Evolutionary conservation across 1,140 invertebrate species (phyloP).

Genomic region (Hylaeus anthracinus): DNA sequence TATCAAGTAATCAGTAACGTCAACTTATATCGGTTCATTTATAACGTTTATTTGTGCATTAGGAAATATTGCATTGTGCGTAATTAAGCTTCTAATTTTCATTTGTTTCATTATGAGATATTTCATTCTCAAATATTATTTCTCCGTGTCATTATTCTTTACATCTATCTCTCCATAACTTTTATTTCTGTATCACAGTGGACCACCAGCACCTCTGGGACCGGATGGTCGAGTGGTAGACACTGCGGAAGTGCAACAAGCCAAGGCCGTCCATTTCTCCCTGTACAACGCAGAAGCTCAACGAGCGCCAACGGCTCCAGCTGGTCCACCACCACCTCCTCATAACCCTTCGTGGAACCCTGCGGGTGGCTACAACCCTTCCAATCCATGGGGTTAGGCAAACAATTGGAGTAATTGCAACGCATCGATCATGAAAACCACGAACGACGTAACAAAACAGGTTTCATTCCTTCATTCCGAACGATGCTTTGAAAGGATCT

Average conservation of each 20-base stretch:
- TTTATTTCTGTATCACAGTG: constrained; percentile 55
- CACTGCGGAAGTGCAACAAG: constrained; percentile 84
- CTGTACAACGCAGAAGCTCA: constrained; percentile 82
- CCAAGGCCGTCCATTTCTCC: constrained; percentile 84
- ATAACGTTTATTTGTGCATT: no score
- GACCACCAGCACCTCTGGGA: constrained; percentile 80
- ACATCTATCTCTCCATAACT: background rate
- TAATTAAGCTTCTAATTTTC: no score
- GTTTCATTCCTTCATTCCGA: background rate
- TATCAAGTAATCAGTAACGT: background rate
- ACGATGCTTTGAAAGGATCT: background rate
- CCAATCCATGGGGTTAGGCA: constrained; percentile 33
- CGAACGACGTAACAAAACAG: background rate
- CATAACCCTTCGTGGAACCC: constrained; percentile 67
- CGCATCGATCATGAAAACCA: background rate
- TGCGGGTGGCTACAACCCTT: constrained; percentile 52
- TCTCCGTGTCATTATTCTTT: background rate
- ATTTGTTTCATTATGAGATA: constrained; percentile 1
- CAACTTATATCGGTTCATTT: no score
- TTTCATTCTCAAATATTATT: background rate
- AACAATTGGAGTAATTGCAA: constrained; percentile 49
- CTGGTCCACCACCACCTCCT: constrained; percentile 53
- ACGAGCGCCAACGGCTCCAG: constrained; percentile 76
- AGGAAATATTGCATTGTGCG: no score
- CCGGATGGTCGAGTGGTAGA: constrained; percentile 83